These are phyloP conservation scores for Diplosoma virens DNA, from an alignment of 23 tunicate genomes.

Conservation along the genomic window DNA sequence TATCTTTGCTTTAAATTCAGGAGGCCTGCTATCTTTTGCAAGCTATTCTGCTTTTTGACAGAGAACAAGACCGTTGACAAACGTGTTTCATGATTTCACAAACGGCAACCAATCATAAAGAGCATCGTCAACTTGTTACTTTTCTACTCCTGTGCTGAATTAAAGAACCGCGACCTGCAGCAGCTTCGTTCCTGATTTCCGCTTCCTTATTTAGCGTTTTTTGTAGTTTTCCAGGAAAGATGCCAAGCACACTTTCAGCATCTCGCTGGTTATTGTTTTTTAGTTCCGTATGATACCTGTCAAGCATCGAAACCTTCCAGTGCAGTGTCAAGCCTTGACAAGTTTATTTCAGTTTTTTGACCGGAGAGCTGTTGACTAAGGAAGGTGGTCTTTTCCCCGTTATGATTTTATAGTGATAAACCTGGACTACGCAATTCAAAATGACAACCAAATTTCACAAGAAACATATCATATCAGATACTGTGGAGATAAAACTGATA, in stretches of 20 bases:
- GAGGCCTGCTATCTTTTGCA: too few relatives aligned
- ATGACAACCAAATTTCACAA: constrained; percentile 2
- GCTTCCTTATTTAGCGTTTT: constrained; percentile 11
- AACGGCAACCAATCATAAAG: constrained; percentile 13
- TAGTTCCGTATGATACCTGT: constrained; percentile 15
- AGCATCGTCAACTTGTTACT: background rate
- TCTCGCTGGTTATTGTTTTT: constrained; percentile 4
- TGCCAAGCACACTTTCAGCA: constrained; percentile 13
- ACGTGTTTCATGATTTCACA: constrained; percentile 3
- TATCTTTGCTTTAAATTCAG: too few relatives aligned
- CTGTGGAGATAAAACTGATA: background rate
- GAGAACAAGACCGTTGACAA: constrained; percentile 15
- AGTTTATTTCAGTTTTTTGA: background rate
- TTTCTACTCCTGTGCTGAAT: background rate
- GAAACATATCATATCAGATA: background rate
- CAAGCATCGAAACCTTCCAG: background rate
- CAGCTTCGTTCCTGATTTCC: constrained; percentile 1
- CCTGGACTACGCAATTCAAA: constrained; percentile 8
- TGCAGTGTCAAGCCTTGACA: constrained; percentile 1
- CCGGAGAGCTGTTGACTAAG: constrained; percentile 14
- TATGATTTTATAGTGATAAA: background rate
- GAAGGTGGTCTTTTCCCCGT: constrained; percentile 11
- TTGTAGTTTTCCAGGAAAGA: constrained; percentile 4
- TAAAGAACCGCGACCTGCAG: constrained; percentile 13
- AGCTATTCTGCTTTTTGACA: too few relatives aligned